These are phyloP conservation scores for Drosophila pullipes DNA, from an alignment of 2,888 invertebrate genomes.

Conservation along the genomic window DNA sequence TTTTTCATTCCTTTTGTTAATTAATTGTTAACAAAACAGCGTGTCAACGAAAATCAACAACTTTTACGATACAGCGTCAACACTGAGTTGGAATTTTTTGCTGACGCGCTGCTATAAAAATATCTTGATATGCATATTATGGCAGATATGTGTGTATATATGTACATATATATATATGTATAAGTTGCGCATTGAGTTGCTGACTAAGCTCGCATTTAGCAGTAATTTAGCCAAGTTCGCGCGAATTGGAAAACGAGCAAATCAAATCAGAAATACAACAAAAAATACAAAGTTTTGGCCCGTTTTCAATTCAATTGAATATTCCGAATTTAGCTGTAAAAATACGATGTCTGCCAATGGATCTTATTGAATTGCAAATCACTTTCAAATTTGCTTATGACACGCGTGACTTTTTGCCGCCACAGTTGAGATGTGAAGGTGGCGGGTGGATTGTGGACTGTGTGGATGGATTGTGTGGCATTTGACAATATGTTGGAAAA, in stretches of 20 bases:
- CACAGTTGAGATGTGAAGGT: background rate
- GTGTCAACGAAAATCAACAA: constrained; percentile 46
- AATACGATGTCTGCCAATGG: constrained; percentile 27
- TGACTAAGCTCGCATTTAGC: constrained; percentile 67
- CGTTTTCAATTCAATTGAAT: constrained; percentile 59
- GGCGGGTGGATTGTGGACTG: background rate
- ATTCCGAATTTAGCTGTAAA: constrained; percentile 40
- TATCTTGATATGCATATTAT: constrained; percentile 38
- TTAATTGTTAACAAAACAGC: constrained; percentile 67
- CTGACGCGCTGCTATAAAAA: constrained; percentile 47
- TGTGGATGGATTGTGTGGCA: background rate
- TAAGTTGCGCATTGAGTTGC: constrained; percentile 52
- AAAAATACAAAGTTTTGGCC: constrained; percentile 44
- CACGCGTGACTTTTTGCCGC: constrained; percentile 22
- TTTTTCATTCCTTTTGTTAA: constrained; percentile 52
- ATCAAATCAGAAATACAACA: background rate
- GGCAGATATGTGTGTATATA: constrained; percentile 24
- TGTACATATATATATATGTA: constrained; percentile 20
- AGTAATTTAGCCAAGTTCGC: constrained; percentile 72
- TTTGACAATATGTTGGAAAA: constrained; percentile 28
- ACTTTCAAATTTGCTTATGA: constrained; percentile 46
- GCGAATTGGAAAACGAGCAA: constrained; percentile 43
- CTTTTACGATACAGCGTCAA: constrained; percentile 44
- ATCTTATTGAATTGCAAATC: constrained; percentile 68
- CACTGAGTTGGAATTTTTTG: constrained; percentile 37